A percentile compares a stretch with the other conserved stretches of the same genome.
phyloP scores from a whole-genome alignment of 2,888 invertebrate genomes.

The Metallyticus violacea region DNA sequence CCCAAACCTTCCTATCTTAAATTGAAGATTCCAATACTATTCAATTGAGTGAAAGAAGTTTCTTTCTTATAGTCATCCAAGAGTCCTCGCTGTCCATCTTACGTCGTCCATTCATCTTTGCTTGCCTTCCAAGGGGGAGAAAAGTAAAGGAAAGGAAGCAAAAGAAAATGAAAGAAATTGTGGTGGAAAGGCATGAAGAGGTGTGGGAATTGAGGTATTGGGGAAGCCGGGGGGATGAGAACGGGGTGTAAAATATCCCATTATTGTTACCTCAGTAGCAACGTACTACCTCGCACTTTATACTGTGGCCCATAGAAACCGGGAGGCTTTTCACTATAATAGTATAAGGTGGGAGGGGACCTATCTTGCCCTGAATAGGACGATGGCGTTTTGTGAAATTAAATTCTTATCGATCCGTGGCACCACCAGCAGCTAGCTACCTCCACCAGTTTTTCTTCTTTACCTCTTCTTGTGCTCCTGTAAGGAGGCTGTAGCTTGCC shows the following conservation, averaged over 20 bases:
- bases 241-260: slow-evolving; percentile 21
- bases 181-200: background rate
- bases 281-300: slow-evolving; percentile 5
- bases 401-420: slow-evolving; percentile 34
- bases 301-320: slow-evolving; percentile 9
- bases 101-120: background rate
- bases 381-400: slow-evolving; percentile 35
- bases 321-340: slow-evolving; percentile 5
- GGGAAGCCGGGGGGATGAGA: background rate
- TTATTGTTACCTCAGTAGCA: slow-evolving; percentile 14
- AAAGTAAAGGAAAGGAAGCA: background rate
- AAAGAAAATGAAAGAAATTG: background rate
- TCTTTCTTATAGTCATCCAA: background rate
- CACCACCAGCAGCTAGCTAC: background rate
- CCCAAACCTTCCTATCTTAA: background rate
- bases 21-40: background rate
- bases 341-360: slow-evolving; percentile 18
- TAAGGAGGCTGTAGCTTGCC: background rate
- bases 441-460: background rate
- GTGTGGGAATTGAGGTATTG: background rate
- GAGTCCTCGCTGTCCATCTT: background rate
- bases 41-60: background rate
- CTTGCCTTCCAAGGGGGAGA: background rate
- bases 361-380: slow-evolving; percentile 29
- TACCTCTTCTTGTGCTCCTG: background rate